These are phyloP conservation scores for Mythimna ferrago DNA, from an alignment of 2,888 invertebrate species.

Conservation along the genomic window DNA sequence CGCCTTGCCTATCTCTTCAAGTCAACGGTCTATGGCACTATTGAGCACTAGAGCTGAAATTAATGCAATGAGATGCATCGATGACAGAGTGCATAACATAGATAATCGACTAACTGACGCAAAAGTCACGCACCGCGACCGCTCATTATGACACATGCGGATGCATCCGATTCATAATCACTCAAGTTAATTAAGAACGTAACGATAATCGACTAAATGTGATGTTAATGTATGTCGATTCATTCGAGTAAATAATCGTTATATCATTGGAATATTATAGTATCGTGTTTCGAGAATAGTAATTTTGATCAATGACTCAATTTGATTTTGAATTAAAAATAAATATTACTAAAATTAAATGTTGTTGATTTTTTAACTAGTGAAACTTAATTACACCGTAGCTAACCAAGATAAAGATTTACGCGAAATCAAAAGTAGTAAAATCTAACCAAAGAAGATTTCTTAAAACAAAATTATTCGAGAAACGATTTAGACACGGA, in stretches of 20 bases:
- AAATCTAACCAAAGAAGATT: slow-evolving; percentile 11
- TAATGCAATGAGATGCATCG: slow-evolving; percentile 43
- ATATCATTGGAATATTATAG: slow-evolving; percentile 36
- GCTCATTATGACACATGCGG: slow-evolving; percentile 68
- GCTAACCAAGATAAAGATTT: slow-evolving; percentile 19
- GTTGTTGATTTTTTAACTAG: slow-evolving; percentile 14
- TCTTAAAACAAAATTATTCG: slow-evolving; percentile 38
- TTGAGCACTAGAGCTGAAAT: slow-evolving; percentile 35
- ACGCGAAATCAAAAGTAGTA: not conserved
- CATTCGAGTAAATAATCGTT: slow-evolving; percentile 50
- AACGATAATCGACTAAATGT: slow-evolving; percentile 43
- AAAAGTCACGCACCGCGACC: slow-evolving; percentile 50
- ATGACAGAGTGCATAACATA: slow-evolving; percentile 53
- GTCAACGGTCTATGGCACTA: slow-evolving; percentile 18
- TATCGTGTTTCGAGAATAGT: slow-evolving; percentile 5
- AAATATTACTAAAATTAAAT: not conserved
- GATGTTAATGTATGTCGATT: slow-evolving; percentile 35
- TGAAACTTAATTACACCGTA: slow-evolving; percentile 25
- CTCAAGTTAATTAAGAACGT: slow-evolving; percentile 44
- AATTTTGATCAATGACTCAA: slow-evolving; percentile 28
- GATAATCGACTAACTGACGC: slow-evolving; percentile 53
- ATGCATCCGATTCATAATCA: slow-evolving; percentile 55
- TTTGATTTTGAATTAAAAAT: slow-evolving; percentile 13
- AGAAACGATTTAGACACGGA: slow-evolving; percentile 28
- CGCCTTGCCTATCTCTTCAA: slow-evolving; percentile 6